Conservation (phyloP, 2,888 invertebrate species). For the Dicroscelio sp. region DNA sequence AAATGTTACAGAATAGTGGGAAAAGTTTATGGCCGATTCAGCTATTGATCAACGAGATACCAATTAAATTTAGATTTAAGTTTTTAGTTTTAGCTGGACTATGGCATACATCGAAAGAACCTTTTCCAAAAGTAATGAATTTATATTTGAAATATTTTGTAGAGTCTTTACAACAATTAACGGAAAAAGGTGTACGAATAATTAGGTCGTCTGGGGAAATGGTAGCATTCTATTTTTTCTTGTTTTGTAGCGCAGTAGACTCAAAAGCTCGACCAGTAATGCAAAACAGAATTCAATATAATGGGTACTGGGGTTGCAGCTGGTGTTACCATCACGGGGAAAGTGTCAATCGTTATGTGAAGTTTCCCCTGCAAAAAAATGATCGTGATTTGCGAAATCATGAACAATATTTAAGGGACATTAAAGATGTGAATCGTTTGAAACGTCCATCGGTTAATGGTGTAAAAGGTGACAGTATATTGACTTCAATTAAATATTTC, state of each 20-base stretch:
- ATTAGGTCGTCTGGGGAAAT: background rate
- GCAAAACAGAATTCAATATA: constrained; percentile 29
- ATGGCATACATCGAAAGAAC: constrained; percentile 41
- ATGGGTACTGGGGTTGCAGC: constrained; percentile 22
- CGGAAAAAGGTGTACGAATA: background rate
- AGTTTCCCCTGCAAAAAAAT: background rate
- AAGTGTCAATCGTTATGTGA: background rate
- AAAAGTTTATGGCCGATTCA: constrained; percentile 22
- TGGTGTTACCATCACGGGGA: constrained; percentile 20
- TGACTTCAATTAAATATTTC: constrained; percentile 29
- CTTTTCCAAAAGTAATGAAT: constrained; percentile 35
- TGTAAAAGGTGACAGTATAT: constrained; percentile 38
- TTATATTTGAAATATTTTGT: constrained; percentile 43
- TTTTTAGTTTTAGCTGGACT: constrained; percentile 25
- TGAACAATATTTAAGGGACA: constrained; percentile 21
- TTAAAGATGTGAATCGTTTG: background rate
- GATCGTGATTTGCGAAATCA: constrained; percentile 1
- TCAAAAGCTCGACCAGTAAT: constrained; percentile 41
- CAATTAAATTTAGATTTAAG: constrained; percentile 12
- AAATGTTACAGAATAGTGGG: background rate
- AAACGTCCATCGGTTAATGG: background rate
- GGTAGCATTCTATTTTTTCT: constrained; percentile 18
- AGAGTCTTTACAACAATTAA: constrained; percentile 29
- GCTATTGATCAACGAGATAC: constrained; percentile 37
- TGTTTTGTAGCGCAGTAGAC: constrained; percentile 30